A percentile compares a stretch with the other conserved stretches of the same genome.
phyloP scores from a whole-genome alignment of 2,797 vertebrate genomes.

The Xyrichtys novacula region DNA sequence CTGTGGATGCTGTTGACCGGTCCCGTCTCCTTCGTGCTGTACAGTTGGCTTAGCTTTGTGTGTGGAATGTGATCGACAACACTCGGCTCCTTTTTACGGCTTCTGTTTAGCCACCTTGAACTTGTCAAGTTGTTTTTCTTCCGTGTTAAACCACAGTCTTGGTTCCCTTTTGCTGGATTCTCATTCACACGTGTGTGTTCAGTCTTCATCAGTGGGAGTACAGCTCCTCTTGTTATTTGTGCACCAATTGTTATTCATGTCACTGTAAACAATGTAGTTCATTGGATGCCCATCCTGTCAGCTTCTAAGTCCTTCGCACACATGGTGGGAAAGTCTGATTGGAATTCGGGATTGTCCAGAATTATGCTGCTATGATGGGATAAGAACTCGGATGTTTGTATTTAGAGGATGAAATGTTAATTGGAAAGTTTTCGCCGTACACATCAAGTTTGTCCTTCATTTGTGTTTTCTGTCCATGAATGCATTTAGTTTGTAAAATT shows the following conservation, averaged over 20 bases:
- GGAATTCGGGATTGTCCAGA: conserved; percentile 29
- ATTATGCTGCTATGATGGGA: conserved; percentile 57
- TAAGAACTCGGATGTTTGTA: conserved; percentile 47
- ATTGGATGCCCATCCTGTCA: conserved; percentile 7
- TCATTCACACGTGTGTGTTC: conserved; percentile 16
- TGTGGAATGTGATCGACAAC: conserved; percentile 65
- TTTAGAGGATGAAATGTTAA: conserved; percentile 16
- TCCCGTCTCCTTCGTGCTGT: conserved; percentile 59
- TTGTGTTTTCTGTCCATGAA: background rate
- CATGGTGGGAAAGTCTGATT: conserved; percentile 2
- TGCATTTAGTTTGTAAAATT: background rate
- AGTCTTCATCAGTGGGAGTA: conserved; percentile 16
- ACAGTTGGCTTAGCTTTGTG: conserved; percentile 66
- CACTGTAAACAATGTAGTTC: conserved; percentile 13
- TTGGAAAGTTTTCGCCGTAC: background rate
- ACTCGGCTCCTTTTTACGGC: conserved; percentile 22
- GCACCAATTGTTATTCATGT: conserved; percentile 7
- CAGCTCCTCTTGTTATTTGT: conserved; percentile 28
- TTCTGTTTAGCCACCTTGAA: conserved; percentile 30
- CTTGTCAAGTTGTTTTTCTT: conserved; percentile 36
- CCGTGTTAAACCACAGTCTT: conserved; percentile 17
- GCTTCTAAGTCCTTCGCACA: background rate
- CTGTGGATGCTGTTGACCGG: conserved; percentile 24
- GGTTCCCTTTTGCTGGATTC: conserved; percentile 19
- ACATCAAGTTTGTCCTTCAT: background rate